Evolutionary conservation across 2,113 vertebrate genomes (phyloP).

Genomic region (Phoenicopterus ruber): DNA sequence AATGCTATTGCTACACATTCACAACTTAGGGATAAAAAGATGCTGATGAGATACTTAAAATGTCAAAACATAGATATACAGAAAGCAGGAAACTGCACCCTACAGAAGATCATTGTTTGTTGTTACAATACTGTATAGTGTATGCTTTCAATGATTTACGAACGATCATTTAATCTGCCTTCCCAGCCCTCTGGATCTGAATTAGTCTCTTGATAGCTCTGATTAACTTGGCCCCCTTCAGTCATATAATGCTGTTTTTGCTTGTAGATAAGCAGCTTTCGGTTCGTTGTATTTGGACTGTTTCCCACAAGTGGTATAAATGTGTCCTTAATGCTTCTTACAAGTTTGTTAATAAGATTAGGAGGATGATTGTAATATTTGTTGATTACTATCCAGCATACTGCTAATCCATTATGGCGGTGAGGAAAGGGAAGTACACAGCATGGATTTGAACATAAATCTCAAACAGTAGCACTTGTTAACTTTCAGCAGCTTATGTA

Average conservation of each 20-base stretch:
- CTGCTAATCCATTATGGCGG: slow-evolving; percentile 16
- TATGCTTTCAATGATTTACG: slow-evolving; percentile 29
- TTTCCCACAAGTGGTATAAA: slow-evolving; percentile 73
- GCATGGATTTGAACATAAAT: slow-evolving; percentile 63
- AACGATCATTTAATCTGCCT: slow-evolving; percentile 2
- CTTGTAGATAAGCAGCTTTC: slow-evolving; percentile 67
- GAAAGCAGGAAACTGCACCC: slow-evolving; percentile 45
- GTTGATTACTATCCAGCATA: slow-evolving; percentile 61
- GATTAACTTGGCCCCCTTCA: slow-evolving; percentile 39
- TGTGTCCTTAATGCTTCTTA: slow-evolving; percentile 73
- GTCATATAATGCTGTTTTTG: slow-evolving; percentile 28
- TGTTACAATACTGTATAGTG: background rate
- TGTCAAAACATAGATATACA: slow-evolving; percentile 24
- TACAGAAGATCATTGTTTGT: slow-evolving; percentile 9
- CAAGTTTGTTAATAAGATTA: slow-evolving; percentile 71
- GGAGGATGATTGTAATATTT: slow-evolving; percentile 69
- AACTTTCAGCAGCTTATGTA: slow-evolving; percentile 66
- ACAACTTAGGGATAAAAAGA: background rate
- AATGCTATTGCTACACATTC: background rate
- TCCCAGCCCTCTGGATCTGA: slow-evolving; percentile 26
- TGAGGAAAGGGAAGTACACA: slow-evolving; percentile 47
- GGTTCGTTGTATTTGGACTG: slow-evolving; percentile 72
- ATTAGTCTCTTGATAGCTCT: slow-evolving; percentile 41
- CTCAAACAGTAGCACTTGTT: slow-evolving; percentile 75
- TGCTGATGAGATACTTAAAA: slow-evolving; percentile 29